Evolutionary conservation across 2,797 vertebrate species (phyloP).

Genomic region (Macrochelys suwanniensis): DNA sequence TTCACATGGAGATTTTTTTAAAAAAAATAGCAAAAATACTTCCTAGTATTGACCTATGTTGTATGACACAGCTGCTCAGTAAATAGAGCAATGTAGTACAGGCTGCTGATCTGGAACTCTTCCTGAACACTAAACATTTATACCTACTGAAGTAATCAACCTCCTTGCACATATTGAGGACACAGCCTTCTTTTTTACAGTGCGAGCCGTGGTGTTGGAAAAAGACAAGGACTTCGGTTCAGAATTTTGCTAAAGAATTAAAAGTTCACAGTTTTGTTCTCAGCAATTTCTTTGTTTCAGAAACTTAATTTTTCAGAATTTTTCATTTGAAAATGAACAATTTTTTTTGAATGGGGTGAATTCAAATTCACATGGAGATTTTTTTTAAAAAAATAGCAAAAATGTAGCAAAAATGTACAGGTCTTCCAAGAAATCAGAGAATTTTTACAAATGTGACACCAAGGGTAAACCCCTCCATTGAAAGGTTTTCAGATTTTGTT

Average conservation of each 20-base stretch:
- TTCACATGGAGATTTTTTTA: too few species aligned
- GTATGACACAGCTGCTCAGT: not conserved
- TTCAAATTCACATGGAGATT: not conserved
- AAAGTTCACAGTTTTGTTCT: not conserved
- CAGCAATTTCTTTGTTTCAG: not conserved
- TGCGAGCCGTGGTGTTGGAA: not conserved
- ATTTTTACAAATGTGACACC: not conserved
- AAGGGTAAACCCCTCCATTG: not conserved
- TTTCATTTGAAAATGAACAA: not conserved
- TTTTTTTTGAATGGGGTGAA: not conserved
- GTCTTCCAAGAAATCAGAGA: not conserved
- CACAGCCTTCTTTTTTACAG: not conserved
- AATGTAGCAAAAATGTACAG: not conserved
- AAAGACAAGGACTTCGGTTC: not conserved
- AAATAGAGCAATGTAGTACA: not conserved
- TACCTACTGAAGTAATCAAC: not conserved
- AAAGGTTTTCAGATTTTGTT: not conserved
- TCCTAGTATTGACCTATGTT: not conserved
- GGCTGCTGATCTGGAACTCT: not conserved
- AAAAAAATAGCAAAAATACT: too few species aligned
- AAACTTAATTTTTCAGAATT: not conserved
- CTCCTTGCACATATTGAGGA: not conserved
- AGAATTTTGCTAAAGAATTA: not conserved
- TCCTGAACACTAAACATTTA: not conserved
- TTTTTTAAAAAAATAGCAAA: not conserved